phyloP scores from a whole-genome alignment of 2,113 vertebrate species.

The Sylvilagus bachmani region DNA sequence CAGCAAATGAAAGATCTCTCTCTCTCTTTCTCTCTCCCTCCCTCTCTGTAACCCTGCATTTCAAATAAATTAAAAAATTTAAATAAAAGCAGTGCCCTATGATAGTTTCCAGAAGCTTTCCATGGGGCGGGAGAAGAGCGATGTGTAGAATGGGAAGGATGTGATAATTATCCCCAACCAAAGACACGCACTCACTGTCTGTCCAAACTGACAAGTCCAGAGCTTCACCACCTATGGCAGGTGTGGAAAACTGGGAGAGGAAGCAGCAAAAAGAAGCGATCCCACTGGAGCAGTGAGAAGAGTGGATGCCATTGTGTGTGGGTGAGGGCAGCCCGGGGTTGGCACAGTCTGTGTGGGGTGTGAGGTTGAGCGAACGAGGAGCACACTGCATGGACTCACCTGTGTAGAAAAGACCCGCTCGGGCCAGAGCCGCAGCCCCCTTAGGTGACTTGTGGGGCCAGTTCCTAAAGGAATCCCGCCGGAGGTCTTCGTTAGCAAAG shows the following conservation, averaged over 20 bases:
- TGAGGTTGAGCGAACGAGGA: neutral
- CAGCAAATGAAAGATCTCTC: too few relatives aligned
- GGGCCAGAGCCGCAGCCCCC: constrained; percentile 19
- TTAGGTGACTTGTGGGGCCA: neutral
- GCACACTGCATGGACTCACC: constrained; percentile 10
- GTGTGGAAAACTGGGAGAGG: neutral
- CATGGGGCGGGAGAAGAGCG: neutral
- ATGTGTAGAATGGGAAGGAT: neutral
- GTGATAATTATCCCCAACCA: neutral
- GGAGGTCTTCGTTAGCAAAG: constrained; percentile 63
- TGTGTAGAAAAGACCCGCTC: constrained; percentile 64
- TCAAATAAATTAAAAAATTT: too few relatives aligned
- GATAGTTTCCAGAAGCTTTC: neutral
- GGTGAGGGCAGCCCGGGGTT: neutral
- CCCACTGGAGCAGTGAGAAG: neutral
- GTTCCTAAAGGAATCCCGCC: constrained; percentile 48
- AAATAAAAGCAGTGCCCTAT: neutral
- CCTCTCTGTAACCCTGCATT: too few relatives aligned
- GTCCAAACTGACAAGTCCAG: neutral
- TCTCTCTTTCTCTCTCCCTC: too few relatives aligned
- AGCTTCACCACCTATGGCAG: neutral
- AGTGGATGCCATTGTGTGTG: neutral
- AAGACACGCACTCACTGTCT: neutral
- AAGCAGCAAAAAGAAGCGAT: neutral
- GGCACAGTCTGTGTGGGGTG: neutral